A percentile compares a stretch with the other conserved stretches of the same genome.
phyloP scores from a whole-genome alignment of 1,140 invertebrate genomes.

The Bemisia tabaci region DNA sequence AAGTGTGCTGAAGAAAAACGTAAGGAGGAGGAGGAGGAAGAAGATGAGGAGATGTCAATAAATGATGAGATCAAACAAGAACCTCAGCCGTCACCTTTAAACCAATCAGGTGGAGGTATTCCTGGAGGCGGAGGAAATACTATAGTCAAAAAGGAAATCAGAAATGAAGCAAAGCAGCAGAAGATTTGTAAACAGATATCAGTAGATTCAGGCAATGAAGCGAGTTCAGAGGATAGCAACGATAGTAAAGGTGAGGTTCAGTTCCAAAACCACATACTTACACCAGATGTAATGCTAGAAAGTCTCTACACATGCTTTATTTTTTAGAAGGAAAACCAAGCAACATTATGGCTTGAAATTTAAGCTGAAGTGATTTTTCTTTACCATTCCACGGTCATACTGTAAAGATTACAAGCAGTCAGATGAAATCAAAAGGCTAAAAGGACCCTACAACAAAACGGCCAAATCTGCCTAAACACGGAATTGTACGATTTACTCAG shows the following conservation, averaged over 20 bases:
- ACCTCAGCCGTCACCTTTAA: not conserved
- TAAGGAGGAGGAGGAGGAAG: conserved; percentile 20
- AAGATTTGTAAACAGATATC: conserved; percentile 51
- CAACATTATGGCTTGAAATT: no score
- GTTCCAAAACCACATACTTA: conserved; percentile 17
- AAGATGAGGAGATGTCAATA: conserved; percentile 12
- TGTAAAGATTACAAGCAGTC: no score
- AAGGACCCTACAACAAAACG: no score
- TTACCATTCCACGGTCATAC: no score
- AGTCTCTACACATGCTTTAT: no score
- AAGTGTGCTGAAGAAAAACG: conserved; percentile 15
- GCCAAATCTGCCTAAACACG: no score
- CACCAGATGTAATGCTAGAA: conserved; percentile 21
- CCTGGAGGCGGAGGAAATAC: conserved; percentile 22
- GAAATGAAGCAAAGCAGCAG: conserved; percentile 26
- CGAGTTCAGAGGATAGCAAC: conserved; percentile 83
- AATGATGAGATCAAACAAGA: not conserved
- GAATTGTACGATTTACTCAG: no score
- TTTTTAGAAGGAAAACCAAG: no score
- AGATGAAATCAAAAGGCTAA: no score
- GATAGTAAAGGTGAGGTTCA: conserved; percentile 43
- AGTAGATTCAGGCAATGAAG: conserved; percentile 81
- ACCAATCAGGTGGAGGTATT: not conserved
- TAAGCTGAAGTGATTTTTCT: no score
- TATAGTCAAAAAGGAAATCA: conserved; percentile 23